Evolutionary conservation across 2,888 invertebrate species (phyloP).

Genomic region (Homarus gammarus): DNA sequence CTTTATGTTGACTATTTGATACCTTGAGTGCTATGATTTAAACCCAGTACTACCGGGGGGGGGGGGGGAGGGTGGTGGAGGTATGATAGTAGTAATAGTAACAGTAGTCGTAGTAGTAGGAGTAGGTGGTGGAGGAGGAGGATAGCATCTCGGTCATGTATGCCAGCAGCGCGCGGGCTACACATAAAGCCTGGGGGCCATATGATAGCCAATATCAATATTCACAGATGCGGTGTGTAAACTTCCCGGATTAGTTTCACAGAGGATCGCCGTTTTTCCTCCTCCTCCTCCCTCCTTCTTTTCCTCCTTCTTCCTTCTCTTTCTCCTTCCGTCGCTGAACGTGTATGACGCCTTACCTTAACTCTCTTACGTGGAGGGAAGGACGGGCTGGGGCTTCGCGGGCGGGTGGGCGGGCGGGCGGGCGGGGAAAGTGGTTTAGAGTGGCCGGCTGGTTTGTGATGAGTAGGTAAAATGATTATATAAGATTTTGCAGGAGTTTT

Average conservation of each 20-base stretch:
- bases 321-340: no score
- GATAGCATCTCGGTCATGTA: background rate
- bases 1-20: no score
- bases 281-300: background rate
- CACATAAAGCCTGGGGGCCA: background rate
- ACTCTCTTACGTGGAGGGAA: no score
- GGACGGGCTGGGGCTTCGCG: no score
- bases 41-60: no score
- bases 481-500: conserved; percentile 6
- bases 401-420: no score
- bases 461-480: conserved; percentile 13
- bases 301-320: background rate
- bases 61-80: background rate
- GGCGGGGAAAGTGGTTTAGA: background rate
- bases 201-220: conserved; percentile 32
- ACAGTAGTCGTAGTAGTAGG: no score
- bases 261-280: conserved; percentile 8
- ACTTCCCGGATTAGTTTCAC: conserved; percentile 22
- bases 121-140: background rate
- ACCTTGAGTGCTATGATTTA: no score
- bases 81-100: background rate
- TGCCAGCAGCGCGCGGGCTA: background rate
- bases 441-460: background rate
- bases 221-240: conserved; percentile 37
- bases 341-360: no score